phyloP scores from a whole-genome alignment of 2,888 invertebrate genomes.

The Spisula solida region DNA sequence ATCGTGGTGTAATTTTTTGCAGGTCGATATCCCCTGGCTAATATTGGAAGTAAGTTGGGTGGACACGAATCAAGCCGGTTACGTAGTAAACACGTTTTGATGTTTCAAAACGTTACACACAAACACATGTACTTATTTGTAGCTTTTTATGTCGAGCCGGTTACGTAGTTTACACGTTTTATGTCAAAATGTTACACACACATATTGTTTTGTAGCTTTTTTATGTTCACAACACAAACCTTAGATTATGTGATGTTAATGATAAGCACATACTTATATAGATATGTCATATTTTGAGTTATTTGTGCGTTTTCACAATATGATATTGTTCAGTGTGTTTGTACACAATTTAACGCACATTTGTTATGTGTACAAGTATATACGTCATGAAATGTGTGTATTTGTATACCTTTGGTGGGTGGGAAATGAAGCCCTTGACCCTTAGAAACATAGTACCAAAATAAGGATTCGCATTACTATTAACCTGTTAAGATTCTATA shows the following conservation, averaged over 20 bases:
- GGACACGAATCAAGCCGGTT: background rate
- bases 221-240: background rate
- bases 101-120: slow-evolving; percentile 7
- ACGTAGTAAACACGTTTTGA: background rate
- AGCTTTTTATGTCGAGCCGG: background rate
- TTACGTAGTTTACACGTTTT: background rate
- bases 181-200: background rate
- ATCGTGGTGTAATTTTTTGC: background rate
- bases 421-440: background rate
- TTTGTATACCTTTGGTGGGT: slow-evolving; percentile 3
- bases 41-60: slow-evolving; percentile 3
- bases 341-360: background rate
- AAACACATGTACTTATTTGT: background rate
- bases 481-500: background rate
- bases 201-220: slow-evolving; percentile 3
- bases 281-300: background rate
- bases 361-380: background rate
- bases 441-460: background rate
- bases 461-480: background rate
- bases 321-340: background rate
- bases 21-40: background rate
- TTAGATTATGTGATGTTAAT: background rate
- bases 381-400: background rate
- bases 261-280: background rate
- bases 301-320: background rate